These are phyloP conservation scores for Pomacea canaliculata DNA, from an alignment of 2,888 invertebrate genomes.

Conservation along the genomic window DNA sequence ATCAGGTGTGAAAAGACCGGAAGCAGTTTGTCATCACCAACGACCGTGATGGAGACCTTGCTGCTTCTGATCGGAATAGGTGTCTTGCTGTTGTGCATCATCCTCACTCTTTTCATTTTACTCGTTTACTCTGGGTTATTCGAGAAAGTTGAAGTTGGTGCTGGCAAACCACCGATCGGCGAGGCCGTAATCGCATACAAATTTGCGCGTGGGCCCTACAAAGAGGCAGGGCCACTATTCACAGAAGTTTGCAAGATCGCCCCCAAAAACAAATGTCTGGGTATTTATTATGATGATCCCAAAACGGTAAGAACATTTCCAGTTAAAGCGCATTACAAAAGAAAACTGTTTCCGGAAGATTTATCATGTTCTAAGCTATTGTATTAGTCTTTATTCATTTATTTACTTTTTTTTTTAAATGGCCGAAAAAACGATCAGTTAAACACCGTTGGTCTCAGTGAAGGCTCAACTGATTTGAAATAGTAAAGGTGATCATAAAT, in stretches of 20 bases:
- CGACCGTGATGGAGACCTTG: conserved; percentile 41
- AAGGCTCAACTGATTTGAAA: no score
- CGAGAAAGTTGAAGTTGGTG: conserved; percentile 61
- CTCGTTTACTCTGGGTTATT: conserved; percentile 68
- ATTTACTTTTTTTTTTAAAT: no score
- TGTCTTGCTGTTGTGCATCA: conserved; percentile 53
- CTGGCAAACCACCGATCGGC: conserved; percentile 67
- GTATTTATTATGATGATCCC: conserved; percentile 72
- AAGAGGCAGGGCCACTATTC: conserved; percentile 68
- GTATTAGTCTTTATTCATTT: no score
- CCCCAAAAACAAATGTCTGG: conserved; percentile 66
- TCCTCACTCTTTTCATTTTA: conserved; percentile 55
- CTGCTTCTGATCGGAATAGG: conserved; percentile 53
- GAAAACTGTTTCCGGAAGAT: no score
- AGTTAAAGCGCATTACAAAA: no score
- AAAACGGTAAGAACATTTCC: conserved; percentile 57
- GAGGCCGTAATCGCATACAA: conserved; percentile 68
- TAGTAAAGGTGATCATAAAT: no score
- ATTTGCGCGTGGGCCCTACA: conserved; percentile 70
- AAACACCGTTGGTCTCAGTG: no score
- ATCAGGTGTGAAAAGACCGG: no score
- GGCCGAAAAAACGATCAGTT: no score
- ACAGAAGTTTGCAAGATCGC: conserved; percentile 67
- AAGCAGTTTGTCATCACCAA: no score
- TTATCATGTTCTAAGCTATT: no score